Percentiles rank a stretch among this genome's conserved stretches.
Conservation (phyloP, 2,113 vertebrate genomes). For the Chunga burmeisteri region DNA sequence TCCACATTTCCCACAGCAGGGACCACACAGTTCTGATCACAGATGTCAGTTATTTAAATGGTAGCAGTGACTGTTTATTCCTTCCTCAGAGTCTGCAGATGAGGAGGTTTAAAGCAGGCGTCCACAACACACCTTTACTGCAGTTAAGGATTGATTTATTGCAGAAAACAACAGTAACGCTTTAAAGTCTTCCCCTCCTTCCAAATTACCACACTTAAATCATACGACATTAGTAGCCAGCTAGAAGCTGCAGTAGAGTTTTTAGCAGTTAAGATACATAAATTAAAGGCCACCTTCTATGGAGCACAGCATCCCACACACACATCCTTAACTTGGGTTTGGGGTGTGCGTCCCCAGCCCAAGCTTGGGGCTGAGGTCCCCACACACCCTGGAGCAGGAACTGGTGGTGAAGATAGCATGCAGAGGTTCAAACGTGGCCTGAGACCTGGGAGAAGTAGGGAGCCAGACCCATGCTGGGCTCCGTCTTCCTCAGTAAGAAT, state of each 20-base stretch:
- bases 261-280: background rate
- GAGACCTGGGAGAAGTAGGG: background rate
- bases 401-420: fast-evolving
- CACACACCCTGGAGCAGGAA: background rate
- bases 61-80: background rate
- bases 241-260: background rate
- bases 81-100: background rate
- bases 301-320: background rate
- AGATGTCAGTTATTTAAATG: background rate
- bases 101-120: background rate
- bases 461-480: background rate
- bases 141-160: background rate
- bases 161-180: background rate
- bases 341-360: background rate
- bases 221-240: background rate
- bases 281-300: background rate
- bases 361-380: background rate
- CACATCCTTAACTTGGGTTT: background rate
- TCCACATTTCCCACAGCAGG: too few relatives aligned
- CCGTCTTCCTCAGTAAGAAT: background rate
- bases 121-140: background rate
- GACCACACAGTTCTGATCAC: too few relatives aligned
- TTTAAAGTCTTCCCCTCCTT: background rate
- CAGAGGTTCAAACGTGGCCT: background rate
- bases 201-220: background rate